Base-by-base conservation (phyloP, 2,113 vertebrate species). In the Corapipo altera region DNA sequence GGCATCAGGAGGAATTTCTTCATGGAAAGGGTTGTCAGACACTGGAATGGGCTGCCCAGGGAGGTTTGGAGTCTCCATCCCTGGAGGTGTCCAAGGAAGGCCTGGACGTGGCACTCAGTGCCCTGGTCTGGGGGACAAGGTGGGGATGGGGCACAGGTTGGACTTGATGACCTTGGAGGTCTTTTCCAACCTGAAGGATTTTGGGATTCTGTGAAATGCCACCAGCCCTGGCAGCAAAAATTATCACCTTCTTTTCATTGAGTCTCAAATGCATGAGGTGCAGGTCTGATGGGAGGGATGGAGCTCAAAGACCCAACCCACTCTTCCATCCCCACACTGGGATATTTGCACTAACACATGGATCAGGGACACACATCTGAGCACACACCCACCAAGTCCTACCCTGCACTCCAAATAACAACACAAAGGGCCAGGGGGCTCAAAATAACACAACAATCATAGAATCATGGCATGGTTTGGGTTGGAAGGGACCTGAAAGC, bases 81-180 rank as follows among this genome's bases (percentile, higher is more conserved):
- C n/a, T 27, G 46, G 78, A 75, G 17, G 6, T 19, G 7, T n/a
- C 8, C 46, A 32, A 15, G n/a, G 46, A 83, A 61, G 0, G 4
- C 1, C 46, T n/a, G 62, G 39, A 27, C 0, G 0, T 22, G 39
- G 39, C n/a, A 7, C 55, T 55, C 55, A 41, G n/a, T 7, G 55
- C 44, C 20, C 52, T 44, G 27, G 27, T 18, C 35, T 41, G 39
- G 39, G 39, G 8, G 8, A 64, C 61, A 64, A 41, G 37, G 37
- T 12, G 41, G 24, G 1, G 46, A 32, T 32, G 3, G 2, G n/a
- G 21, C 71, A 55, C 8, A 76, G 41, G 13, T 13, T 70, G 78
- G 48, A 32, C 9, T 43, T 1, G 4, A 32, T 26, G 41, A 9
- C 19, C 48, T 15, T 35, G 26, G 26, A 49, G 48, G 9, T 35